Conservation (phyloP, 2,888 invertebrate species). For the Nymphalis urticae region DNA sequence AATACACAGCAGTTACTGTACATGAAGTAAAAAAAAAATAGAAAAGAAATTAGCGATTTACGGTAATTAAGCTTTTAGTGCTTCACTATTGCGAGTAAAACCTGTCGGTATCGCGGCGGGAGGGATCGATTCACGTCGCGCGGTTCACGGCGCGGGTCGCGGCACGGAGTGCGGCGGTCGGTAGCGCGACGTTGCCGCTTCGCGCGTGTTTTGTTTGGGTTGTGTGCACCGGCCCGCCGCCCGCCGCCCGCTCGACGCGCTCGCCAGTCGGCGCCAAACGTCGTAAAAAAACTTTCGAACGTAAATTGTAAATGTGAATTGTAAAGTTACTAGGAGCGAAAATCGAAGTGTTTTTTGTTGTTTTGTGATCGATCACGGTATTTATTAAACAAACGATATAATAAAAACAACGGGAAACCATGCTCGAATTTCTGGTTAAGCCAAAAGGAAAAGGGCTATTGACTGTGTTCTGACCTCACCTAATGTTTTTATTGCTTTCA, state of each 20-base stretch:
- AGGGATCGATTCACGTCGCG: conserved; percentile 66
- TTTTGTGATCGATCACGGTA: conserved; percentile 8
- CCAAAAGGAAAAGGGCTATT: conserved; percentile 9
- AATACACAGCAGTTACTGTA: background rate
- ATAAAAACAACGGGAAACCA: conserved; percentile 14
- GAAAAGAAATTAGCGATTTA: conserved; percentile 52
- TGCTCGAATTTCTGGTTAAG: conserved; percentile 22
- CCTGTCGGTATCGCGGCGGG: conserved; percentile 41
- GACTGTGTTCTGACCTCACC: conserved; percentile 12
- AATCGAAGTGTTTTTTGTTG: conserved; percentile 4
- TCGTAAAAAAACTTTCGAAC: conserved; percentile 44
- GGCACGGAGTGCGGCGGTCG: conserved; percentile 9
- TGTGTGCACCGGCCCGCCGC: conserved; percentile 57
- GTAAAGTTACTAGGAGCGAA: conserved; percentile 16
- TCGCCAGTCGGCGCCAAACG: conserved; percentile 38
- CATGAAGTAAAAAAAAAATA: conserved; percentile 17
- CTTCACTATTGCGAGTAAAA: conserved; percentile 62
- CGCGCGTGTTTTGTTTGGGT: conserved; percentile 75
- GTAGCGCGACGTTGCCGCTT: conserved; percentile 69
- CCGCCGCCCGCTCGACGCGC: conserved; percentile 42
- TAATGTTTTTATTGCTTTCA: conserved; percentile 19
- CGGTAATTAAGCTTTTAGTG: conserved; percentile 68
- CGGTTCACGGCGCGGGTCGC: conserved; percentile 6
- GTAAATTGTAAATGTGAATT: conserved; percentile 36
- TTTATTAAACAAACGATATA: conserved; percentile 4